Evolutionary conservation across 1,140 invertebrate genomes (phyloP), one percentile per base, ranked within the genome.

Genomic region (Trissolcus basalis): DNA sequence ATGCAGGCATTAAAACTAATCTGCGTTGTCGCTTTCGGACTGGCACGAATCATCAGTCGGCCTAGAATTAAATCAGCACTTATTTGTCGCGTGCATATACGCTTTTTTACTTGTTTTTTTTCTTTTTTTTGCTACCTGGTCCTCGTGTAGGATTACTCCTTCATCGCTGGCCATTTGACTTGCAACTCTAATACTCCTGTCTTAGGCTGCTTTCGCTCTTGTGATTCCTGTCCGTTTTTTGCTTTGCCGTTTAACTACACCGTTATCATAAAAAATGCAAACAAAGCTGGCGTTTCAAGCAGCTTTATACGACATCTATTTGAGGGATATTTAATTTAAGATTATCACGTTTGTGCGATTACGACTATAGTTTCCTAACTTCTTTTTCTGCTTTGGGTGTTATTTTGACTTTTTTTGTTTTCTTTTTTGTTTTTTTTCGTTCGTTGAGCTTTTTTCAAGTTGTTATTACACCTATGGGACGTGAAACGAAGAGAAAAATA

Each of bases 21-120:
- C 84, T 77, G 67, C 73, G 50, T 60, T 79, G 76, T 77, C 80
- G 72, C 78, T 80, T 76, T 69, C 68, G 65, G 56, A 76, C 68
- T 78, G 68, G 68, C 71, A 63, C 76, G 79, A 82, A 72, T 60
- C 19, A 27, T 27, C 77, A 78, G 77, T 82, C 77, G 79, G 79
- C 78, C 72, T 78, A 83, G 80, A 85, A 85, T 85, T 83, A 85
- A 85, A 85, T 85, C 84, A 81, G 74, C 76, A 78, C 80, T 85
- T 84, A 83, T 84, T 84, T 83, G 80, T 84, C 83, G 81, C 69
- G 50, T 82, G 54, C 76, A 71, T 58, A 47, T 68, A 65, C 75
- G 73, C 76, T 75, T 75, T 69, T n/a, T n/a, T n/a, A n/a, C n/a
- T n/a, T n/a, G n/a, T n/a, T n/a, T n/a, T 75, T 75, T 80, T 80